Conservation (phyloP, 1,140 invertebrate genomes). For the Maniola jurtina region DNA sequence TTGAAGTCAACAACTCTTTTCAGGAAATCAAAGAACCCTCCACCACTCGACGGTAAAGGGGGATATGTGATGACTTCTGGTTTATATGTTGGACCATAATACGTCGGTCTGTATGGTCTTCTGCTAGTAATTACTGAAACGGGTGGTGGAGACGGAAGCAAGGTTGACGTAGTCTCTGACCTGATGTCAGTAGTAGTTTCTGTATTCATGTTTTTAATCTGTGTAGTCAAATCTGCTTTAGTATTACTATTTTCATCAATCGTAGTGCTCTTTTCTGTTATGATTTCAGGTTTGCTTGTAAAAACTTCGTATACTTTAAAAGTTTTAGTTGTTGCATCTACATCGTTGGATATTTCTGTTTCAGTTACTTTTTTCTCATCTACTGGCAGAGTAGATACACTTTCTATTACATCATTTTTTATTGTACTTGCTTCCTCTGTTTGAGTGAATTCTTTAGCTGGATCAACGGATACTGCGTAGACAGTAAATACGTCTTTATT, state of each 20-base stretch:
- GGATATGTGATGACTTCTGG: slow-evolving; percentile 67
- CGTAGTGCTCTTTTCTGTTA: slow-evolving; percentile 36
- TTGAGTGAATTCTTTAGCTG: slow-evolving; percentile 38
- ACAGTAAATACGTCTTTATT: slow-evolving; percentile 51
- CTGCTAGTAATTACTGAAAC: slow-evolving; percentile 40
- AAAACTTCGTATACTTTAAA: slow-evolving; percentile 67
- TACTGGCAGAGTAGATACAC: slow-evolving; percentile 60
- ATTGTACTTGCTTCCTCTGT: slow-evolving; percentile 36
- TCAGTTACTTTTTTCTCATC: slow-evolving; percentile 49
- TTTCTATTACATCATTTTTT: slow-evolving; percentile 59
- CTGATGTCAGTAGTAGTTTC: slow-evolving; percentile 64
- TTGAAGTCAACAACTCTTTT: slow-evolving; percentile 75
- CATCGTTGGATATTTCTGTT: slow-evolving; percentile 46
- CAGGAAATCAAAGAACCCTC: slow-evolving; percentile 65
- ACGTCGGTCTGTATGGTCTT: slow-evolving; percentile 38
- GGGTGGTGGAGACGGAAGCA: slow-evolving; percentile 45
- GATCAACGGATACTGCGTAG: slow-evolving; percentile 49
- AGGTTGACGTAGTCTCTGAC: slow-evolving; percentile 55
- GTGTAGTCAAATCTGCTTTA: slow-evolving; percentile 46
- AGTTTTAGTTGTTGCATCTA: slow-evolving; percentile 59
- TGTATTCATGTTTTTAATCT: slow-evolving; percentile 52
- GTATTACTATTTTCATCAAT: slow-evolving; percentile 24
- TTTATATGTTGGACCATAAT: slow-evolving; percentile 41
- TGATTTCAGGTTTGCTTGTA: slow-evolving; percentile 36
- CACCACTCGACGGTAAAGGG: slow-evolving; percentile 44